Percentiles rank a stretch among this genome's conserved stretches.
Conservation (phyloP, 2,888 invertebrate species). For the Trichopria drosophilae region DNA sequence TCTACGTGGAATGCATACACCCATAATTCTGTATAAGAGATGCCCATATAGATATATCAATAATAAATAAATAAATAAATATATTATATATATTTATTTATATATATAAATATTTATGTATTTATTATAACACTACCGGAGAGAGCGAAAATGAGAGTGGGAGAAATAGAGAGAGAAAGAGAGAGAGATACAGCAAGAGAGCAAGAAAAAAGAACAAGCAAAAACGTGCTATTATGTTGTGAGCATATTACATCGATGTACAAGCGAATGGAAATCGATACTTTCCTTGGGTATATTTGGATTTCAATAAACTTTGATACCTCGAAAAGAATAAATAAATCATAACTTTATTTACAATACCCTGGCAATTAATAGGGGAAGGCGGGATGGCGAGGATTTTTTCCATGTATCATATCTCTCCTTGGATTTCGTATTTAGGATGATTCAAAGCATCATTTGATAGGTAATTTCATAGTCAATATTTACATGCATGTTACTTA, state of each 20-base stretch:
- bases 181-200: constrained; percentile 32
- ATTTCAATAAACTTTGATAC: constrained; percentile 58
- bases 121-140: constrained; percentile 6
- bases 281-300: constrained; percentile 54
- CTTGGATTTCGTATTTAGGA: too few species aligned
- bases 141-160: constrained; percentile 7
- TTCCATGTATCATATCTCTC: too few species aligned
- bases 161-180: constrained; percentile 29
- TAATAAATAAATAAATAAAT: constrained; percentile 29
- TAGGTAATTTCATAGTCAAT: too few species aligned
- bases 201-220: constrained; percentile 35
- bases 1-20: too few species aligned
- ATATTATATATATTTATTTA: constrained; percentile 28
- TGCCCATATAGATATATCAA: constrained; percentile 28
- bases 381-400: too few species aligned
- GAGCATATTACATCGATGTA: constrained; percentile 54
- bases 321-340: constrained; percentile 53
- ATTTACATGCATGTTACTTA: too few species aligned
- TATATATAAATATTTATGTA: constrained; percentile 10
- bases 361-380: background rate
- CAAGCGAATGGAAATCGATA: constrained; percentile 53
- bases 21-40: constrained; percentile 28
- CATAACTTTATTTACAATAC: background rate
- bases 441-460: too few species aligned
- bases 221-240: constrained; percentile 47